Conservation (phyloP, 1,140 invertebrate species). For the Drosophila truncata region DNA sequence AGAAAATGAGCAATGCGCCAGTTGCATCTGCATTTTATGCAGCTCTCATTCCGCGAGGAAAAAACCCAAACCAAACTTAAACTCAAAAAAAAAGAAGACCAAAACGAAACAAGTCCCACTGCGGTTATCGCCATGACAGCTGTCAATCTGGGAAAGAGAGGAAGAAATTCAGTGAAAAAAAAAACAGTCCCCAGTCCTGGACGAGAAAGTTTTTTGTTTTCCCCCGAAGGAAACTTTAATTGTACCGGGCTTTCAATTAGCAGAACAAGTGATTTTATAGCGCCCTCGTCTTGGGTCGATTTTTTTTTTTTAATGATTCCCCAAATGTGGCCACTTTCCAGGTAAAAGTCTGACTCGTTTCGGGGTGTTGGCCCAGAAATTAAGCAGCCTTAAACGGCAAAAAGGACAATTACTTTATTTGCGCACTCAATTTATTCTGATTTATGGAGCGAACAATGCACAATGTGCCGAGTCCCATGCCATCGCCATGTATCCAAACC, state of each 20-base stretch:
- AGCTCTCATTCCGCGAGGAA: constrained; percentile 2
- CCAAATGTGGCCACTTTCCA: constrained; percentile 35
- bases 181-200: constrained; percentile 15
- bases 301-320: constrained; percentile 22
- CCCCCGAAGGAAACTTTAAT: constrained; percentile 55
- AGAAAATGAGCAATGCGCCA: constrained; percentile 72
- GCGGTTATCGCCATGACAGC: constrained; percentile 80
- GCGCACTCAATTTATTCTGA: constrained; percentile 75
- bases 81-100: constrained; percentile 21
- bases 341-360: constrained; percentile 47
- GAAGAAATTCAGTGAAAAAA: constrained; percentile 17
- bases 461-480: constrained; percentile 30
- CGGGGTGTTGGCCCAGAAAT: constrained; percentile 76
- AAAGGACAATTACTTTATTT: constrained; percentile 77
- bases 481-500: constrained; percentile 33
- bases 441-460: constrained; percentile 55
- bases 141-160: constrained; percentile 62
- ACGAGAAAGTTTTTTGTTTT: constrained; percentile 58
- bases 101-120: constrained; percentile 58
- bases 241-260: constrained; percentile 69
- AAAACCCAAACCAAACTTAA: constrained; percentile 27
- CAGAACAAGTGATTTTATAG: constrained; percentile 80
- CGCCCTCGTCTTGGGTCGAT: constrained; percentile 43
- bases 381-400: constrained; percentile 58
- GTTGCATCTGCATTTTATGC: constrained; percentile 76